These are phyloP conservation scores for Furnarius figulus DNA, from an alignment of 2,113 vertebrate genomes.

Conservation along the genomic window DNA sequence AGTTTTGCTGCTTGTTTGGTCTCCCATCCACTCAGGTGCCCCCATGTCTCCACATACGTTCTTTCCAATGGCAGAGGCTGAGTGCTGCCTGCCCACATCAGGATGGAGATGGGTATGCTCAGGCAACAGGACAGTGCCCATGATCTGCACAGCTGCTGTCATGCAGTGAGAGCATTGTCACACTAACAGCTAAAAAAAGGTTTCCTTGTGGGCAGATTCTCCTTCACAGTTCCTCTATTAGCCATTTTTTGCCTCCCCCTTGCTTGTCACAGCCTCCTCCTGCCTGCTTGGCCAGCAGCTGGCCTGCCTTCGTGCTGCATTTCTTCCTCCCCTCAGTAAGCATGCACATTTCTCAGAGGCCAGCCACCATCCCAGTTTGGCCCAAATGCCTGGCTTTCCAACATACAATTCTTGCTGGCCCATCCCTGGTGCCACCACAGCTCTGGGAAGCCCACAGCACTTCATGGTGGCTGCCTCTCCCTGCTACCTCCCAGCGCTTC, in stretches of 20 bases:
- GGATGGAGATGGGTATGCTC: fast-evolving
- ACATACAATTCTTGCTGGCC: fast-evolving
- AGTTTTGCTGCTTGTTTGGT: neutral
- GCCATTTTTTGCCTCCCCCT: neutral
- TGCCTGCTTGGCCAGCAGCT: neutral
- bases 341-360: fast-evolving
- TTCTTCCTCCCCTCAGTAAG: neutral
- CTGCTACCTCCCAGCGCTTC: neutral
- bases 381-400: neutral
- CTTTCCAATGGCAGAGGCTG: neutral
- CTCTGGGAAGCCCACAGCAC: neutral
- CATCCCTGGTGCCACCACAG: fast-evolving
- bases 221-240: conserved; percentile 23
- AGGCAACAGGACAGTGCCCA: neutral
- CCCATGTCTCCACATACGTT: fast-evolving
- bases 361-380: neutral
- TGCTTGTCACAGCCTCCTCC: neutral
- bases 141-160: neutral
- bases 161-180: neutral
- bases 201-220: conserved; percentile 2
- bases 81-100: fast-evolving
- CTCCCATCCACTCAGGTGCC: neutral
- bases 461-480: neutral
- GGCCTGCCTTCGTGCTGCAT: neutral
- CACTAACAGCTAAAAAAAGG: neutral